Conservation (phyloP, 2,113 vertebrate genomes). For the Glaucidium brasilianum region DNA sequence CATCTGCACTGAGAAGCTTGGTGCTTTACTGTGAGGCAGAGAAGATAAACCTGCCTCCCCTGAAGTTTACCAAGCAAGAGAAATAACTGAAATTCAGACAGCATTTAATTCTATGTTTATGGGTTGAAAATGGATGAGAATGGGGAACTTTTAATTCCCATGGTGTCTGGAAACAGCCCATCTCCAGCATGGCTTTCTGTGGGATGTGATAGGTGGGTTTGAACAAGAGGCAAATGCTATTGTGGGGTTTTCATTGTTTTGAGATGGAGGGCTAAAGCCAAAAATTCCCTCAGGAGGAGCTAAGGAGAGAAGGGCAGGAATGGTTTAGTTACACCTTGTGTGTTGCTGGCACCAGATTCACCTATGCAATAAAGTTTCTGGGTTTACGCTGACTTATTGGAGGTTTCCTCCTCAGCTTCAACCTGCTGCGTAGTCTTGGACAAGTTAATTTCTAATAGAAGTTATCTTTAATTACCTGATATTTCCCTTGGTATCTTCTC, state of each 20-base stretch:
- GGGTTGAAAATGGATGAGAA: not conserved
- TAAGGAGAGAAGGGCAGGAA: not conserved
- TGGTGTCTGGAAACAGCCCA: accelerated
- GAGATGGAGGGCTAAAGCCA: not conserved
- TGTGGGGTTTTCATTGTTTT: not conserved
- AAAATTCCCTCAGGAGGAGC: not conserved
- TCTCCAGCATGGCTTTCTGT: not conserved
- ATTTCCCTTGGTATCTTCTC: not conserved
- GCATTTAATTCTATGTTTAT: not conserved
- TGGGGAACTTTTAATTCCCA: not conserved
- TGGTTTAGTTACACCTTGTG: not conserved
- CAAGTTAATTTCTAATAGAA: not conserved
- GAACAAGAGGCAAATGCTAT: not conserved
- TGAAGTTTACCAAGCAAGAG: not conserved
- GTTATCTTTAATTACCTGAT: not conserved
- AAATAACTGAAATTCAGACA: not conserved
- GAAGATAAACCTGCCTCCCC: not conserved
- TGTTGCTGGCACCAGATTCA: not conserved
- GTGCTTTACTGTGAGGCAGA: not conserved
- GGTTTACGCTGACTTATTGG: not conserved
- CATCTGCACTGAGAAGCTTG: not conserved
- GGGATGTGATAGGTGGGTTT: not conserved
- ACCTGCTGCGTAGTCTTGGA: not conserved
- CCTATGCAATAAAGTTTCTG: not conserved
- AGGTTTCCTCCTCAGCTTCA: not conserved